These are phyloP conservation scores for Gobius niger DNA, from an alignment of 2,113 vertebrate species.

Conservation along the genomic window DNA sequence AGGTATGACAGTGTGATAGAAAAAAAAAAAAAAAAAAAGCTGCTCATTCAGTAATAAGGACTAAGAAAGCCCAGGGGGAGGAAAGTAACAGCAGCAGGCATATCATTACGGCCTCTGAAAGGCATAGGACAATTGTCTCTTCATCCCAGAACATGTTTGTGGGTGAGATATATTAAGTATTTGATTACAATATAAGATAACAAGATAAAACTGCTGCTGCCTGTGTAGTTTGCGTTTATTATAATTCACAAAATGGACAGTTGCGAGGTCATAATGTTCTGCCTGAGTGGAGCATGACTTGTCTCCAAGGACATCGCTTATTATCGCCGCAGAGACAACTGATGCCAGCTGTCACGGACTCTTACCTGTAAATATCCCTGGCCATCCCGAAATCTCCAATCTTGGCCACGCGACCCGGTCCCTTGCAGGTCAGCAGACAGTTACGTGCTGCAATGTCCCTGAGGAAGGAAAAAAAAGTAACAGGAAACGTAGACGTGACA, in stretches of 20 bases:
- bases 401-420: conserved; percentile 90
- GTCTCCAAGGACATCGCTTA: neutral
- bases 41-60: conserved; percentile 11
- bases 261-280: neutral
- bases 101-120: conserved; percentile 1
- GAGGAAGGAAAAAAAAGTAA: conserved; percentile 26
- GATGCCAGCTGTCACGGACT: neutral
- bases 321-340: neutral
- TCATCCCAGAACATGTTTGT: neutral
- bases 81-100: neutral
- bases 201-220: too few species aligned
- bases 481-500: neutral
- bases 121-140: neutral
- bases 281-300: neutral
- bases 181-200: too few species aligned
- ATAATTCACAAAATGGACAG: neutral
- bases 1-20: conserved; percentile 15
- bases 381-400: conserved; percentile 99
- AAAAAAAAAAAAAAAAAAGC: conserved; percentile 18
- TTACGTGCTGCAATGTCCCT: conserved; percentile 98
- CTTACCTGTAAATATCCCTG: conserved; percentile 96
- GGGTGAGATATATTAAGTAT: neutral
- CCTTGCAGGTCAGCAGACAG: conserved; percentile 94
- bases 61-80: conserved; percentile 1
- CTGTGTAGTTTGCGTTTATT: too few species aligned